A percentile compares a stretch with the other conserved stretches of the same genome.
Conservation (phyloP, 2,888 invertebrate genomes). For the Acrocera orbiculus region DNA sequence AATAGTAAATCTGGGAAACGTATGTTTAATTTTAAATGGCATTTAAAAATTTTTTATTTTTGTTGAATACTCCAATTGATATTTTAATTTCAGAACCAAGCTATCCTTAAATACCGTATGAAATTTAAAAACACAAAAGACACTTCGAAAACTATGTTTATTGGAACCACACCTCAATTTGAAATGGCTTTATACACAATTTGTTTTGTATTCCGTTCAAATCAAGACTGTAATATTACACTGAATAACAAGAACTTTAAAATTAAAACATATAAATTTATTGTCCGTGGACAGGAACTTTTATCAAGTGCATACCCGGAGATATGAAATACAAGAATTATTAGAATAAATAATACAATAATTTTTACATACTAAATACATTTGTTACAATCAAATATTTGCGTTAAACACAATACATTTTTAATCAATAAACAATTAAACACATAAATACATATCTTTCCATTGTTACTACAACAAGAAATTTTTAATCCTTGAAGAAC, state of each 20-base stretch:
- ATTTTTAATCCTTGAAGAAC: no score
- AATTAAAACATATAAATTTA: constrained; percentile 55
- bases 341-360: no score
- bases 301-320: constrained; percentile 72
- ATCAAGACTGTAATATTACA: constrained; percentile 54
- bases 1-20: constrained; percentile 49
- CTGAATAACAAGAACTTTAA: constrained; percentile 52
- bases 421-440: no score
- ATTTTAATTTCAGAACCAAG: constrained; percentile 45
- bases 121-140: constrained; percentile 53
- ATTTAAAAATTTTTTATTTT: constrained; percentile 1
- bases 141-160: constrained; percentile 59
- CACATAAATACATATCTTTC: no score
- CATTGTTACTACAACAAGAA: no score
- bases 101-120: constrained; percentile 53
- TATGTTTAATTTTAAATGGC: no score
- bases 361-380: no score
- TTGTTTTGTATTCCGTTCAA: constrained; percentile 63
- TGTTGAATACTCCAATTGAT: neutral
- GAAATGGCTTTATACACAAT: constrained; percentile 80
- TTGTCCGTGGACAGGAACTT: constrained; percentile 57
- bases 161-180: constrained; percentile 79
- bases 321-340: no score
- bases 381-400: no score
- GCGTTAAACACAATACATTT: no score